phyloP scores from a whole-genome alignment of 2,888 invertebrate genomes.

The Masnerella sp. region DNA sequence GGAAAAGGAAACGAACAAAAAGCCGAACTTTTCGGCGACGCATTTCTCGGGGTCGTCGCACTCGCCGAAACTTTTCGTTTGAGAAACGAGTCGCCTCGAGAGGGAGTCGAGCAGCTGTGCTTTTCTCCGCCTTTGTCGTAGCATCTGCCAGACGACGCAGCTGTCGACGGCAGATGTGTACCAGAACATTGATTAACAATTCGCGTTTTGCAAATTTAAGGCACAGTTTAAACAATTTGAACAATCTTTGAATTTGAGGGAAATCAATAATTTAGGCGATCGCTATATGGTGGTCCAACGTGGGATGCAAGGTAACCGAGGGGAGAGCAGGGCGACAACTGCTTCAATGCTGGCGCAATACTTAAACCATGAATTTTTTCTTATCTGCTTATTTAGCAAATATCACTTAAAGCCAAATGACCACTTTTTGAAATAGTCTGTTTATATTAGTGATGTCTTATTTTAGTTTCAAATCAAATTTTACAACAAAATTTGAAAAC shows the following conservation, averaged over 20 bases:
- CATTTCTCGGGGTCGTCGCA: constrained; percentile 39
- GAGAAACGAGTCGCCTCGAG: constrained; percentile 13
- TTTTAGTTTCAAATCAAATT: too few relatives aligned
- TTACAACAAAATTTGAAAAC: too few relatives aligned
- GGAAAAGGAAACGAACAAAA: background rate
- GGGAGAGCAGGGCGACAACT: constrained; percentile 76
- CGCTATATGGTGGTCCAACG: constrained; percentile 71
- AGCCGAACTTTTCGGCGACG: constrained; percentile 18
- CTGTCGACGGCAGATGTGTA: constrained; percentile 68
- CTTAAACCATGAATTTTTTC: too few relatives aligned
- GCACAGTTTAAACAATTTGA: too few relatives aligned
- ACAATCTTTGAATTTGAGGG: too few relatives aligned
- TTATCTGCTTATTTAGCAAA: too few relatives aligned
- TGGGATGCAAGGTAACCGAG: constrained; percentile 75
- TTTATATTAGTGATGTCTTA: too few relatives aligned
- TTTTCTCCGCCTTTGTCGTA: constrained; percentile 62
- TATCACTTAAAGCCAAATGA: too few relatives aligned
- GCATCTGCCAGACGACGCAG: constrained; percentile 71
- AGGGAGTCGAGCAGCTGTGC: constrained; percentile 54
- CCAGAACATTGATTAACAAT: constrained; percentile 52
- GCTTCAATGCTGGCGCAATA: constrained; percentile 76
- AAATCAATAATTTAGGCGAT: constrained; percentile 62
- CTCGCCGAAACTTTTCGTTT: constrained; percentile 18
- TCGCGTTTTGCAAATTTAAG: too few relatives aligned
- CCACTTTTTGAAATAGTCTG: too few relatives aligned